phyloP scores from a whole-genome alignment of 2,888 invertebrate species.

The Rosalia funebris region DNA sequence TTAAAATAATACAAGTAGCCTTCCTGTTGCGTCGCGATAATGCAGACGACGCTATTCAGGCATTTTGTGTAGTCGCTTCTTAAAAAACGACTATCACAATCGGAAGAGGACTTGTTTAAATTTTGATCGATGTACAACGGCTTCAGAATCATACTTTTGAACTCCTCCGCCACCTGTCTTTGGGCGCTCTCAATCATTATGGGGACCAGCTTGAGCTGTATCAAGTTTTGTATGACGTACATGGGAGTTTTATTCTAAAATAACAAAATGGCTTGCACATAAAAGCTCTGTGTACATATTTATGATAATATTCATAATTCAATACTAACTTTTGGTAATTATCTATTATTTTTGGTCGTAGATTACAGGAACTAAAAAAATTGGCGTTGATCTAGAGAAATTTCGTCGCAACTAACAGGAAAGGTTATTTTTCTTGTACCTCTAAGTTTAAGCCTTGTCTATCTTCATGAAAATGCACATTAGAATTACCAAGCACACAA shows the following conservation, averaged over 20 bases:
- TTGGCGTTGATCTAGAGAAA: no score
- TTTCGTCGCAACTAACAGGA: no score
- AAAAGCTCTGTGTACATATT: no score
- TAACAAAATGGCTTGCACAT: conserved; percentile 5
- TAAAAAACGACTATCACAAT: conserved; percentile 52
- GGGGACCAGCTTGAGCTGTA: conserved; percentile 65
- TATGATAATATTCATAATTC: no score
- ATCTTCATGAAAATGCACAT: no score
- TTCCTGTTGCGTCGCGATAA: conserved; percentile 74
- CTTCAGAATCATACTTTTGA: conserved; percentile 66
- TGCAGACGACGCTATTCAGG: conserved; percentile 71
- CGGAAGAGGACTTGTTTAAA: conserved; percentile 46
- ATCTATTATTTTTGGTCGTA: no score
- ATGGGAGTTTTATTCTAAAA: conserved; percentile 51
- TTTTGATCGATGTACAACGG: conserved; percentile 63
- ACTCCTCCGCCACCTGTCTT: conserved; percentile 65
- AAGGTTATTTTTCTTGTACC: no score
- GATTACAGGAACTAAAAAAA: no score
- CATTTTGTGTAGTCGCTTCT: conserved; percentile 68
- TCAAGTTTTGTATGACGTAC: conserved; percentile 63
- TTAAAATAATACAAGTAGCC: conserved; percentile 79
- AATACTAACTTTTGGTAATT: no score
- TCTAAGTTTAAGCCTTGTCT: no score
- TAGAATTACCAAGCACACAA: no score
- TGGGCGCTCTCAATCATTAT: conserved; percentile 60